Conservation (phyloP, 2,797 vertebrate species). For the Decapterus maruadsi region DNA sequence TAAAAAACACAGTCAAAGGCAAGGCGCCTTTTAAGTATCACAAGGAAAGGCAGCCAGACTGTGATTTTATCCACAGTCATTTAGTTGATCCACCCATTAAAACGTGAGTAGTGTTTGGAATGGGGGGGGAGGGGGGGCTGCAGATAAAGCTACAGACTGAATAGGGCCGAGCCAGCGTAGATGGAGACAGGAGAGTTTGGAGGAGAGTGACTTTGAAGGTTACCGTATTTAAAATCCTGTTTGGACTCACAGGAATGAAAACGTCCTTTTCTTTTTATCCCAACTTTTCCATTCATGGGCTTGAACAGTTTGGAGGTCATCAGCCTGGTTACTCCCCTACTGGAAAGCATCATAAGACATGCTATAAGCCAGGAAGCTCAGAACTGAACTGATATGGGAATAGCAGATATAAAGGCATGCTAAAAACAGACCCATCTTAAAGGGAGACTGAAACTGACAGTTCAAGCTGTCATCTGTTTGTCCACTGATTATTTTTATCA, state of each 20-base stretch:
- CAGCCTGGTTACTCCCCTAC: constrained; percentile 12
- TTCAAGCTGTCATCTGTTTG: not conserved
- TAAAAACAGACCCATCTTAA: constrained; percentile 21
- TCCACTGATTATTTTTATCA: not conserved
- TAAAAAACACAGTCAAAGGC: constrained; percentile 53
- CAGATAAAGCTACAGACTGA: constrained; percentile 55
- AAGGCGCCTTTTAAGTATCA: constrained; percentile 51
- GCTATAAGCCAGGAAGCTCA: constrained; percentile 46
- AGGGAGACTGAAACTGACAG: constrained; percentile 18
- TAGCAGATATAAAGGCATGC: constrained; percentile 5
- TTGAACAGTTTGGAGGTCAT: constrained; percentile 54
- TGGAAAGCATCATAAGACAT: constrained; percentile 21
- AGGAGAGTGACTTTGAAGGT: constrained; percentile 52
- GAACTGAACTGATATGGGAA: constrained; percentile 27
- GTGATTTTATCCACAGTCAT: constrained; percentile 62
- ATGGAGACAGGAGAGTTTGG: constrained; percentile 46
- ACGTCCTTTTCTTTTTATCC: constrained; percentile 43
- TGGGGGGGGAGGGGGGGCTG: constrained; percentile 37
- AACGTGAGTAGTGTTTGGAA: constrained; percentile 67
- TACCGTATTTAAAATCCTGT: constrained; percentile 62
- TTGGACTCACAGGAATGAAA: constrained; percentile 62
- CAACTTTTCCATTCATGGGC: constrained; percentile 49
- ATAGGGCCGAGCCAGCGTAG: constrained; percentile 42
- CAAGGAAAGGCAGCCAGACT: constrained; percentile 53
- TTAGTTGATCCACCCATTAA: constrained; percentile 64